Evolutionary conservation across 2,113 vertebrate genomes (phyloP).

Genomic region (Procavia capensis): DNA sequence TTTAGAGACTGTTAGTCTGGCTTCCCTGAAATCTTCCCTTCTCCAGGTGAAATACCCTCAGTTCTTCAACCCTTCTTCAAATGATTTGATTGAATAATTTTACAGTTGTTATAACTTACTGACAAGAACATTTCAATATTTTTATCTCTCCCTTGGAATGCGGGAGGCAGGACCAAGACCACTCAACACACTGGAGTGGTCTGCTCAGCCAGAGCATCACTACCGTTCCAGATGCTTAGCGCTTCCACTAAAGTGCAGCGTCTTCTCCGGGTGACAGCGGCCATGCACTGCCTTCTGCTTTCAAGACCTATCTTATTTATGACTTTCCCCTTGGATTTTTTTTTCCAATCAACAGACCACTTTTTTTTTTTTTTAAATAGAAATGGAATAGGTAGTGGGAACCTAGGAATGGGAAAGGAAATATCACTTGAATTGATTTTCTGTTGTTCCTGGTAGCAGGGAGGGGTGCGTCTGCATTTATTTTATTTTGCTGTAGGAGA

Average conservation of each 20-base stretch:
- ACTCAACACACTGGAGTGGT: background rate
- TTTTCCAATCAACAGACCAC: background rate
- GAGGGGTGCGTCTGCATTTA: background rate
- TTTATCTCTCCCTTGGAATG: background rate
- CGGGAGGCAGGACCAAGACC: background rate
- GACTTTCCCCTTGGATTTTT: background rate
- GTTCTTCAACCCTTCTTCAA: background rate
- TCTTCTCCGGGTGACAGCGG: background rate
- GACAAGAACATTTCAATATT: background rate
- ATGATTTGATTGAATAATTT: background rate
- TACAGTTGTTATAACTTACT: background rate
- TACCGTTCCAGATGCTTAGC: background rate
- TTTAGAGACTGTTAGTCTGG: background rate
- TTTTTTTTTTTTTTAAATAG: background rate
- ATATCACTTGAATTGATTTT: background rate
- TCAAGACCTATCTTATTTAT: background rate
- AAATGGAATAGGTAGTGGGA: background rate
- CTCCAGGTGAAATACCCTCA: background rate
- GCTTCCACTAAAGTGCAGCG: too few relatives aligned
- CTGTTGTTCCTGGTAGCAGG: background rate
- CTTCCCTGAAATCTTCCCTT: conserved; percentile 8
- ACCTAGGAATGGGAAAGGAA: background rate
- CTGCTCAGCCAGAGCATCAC: background rate
- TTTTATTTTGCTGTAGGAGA: background rate
- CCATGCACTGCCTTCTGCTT: background rate